phyloP scores from a whole-genome alignment of 2,888 invertebrate genomes.

The Plebejus anna region DNA sequence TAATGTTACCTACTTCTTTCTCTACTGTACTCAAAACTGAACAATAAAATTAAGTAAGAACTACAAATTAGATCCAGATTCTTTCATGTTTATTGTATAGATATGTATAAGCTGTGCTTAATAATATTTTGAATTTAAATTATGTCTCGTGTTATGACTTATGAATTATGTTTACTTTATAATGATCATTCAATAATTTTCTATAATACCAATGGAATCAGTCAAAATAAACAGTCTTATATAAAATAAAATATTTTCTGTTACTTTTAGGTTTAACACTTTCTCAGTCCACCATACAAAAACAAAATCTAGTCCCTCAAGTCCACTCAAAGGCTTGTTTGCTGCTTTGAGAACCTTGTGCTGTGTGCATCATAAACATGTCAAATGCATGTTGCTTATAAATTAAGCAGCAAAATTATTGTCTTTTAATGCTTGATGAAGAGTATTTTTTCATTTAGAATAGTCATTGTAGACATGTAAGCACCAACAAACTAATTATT shows the following conservation, averaged over 20 bases:
- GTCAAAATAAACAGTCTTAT: background rate
- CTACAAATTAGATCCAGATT: background rate
- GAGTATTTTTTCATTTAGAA: conserved; percentile 26
- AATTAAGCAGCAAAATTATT: conserved; percentile 17
- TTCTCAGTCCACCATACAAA: background rate
- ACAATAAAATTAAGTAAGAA: background rate
- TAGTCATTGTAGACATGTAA: conserved; percentile 5
- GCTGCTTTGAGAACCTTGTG: background rate
- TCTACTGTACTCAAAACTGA: background rate
- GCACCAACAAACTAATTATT: conserved; percentile 26
- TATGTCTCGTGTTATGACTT: too few species aligned
- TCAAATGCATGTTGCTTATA: background rate
- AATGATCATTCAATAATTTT: too few species aligned
- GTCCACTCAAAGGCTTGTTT: background rate
- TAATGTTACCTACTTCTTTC: background rate
- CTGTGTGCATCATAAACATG: background rate
- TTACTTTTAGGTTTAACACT: background rate
- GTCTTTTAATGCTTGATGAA: conserved; percentile 15
- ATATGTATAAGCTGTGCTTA: background rate
- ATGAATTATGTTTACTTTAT: too few species aligned
- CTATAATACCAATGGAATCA: background rate
- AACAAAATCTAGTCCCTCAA: too few species aligned
- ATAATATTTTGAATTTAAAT: too few species aligned
- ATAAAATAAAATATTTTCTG: background rate
- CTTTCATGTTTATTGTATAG: background rate